Percentiles rank a stretch among this genome's conserved stretches.
Evolutionary conservation across 1,140 invertebrate genomes (phyloP).

Genomic region (Semibalanus balanoides): DNA sequence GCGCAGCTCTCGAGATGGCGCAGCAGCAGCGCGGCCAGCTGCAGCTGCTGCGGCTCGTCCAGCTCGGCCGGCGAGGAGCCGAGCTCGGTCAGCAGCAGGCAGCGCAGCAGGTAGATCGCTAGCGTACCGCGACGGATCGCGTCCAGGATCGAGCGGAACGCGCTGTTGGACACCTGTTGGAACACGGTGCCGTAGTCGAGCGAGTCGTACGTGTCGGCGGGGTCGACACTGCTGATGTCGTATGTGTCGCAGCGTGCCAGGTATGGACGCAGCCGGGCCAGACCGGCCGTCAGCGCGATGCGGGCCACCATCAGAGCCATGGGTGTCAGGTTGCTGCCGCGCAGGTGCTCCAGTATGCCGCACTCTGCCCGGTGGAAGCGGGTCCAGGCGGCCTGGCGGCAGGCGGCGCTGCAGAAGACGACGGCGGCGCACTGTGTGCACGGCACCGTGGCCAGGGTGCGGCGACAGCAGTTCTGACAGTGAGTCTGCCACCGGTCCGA

Average conservation of each 20-base stretch:
- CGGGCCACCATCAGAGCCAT: neutral
- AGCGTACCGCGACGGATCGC: neutral
- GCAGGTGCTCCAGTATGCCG: neutral
- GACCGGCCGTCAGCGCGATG: neutral
- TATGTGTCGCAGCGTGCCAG: neutral
- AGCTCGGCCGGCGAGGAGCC: neutral
- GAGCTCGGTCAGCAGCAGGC: neutral
- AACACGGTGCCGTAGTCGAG: neutral
- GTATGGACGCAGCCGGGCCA: neutral
- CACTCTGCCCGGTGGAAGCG: neutral
- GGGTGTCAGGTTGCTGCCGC: neutral
- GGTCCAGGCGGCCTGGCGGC: neutral
- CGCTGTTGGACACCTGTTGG: neutral
- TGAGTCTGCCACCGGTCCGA: neutral
- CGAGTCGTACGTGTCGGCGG: neutral
- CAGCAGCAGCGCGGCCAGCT: neutral
- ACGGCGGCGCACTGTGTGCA: neutral
- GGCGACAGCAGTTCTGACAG: neutral
- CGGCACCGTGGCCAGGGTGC: neutral
- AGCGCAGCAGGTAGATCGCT: neutral
- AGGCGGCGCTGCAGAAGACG: neutral
- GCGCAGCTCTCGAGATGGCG: neutral
- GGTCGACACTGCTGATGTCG: neutral
- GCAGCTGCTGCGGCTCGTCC: neutral
- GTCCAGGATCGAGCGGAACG: constrained; percentile 1